phyloP scores from a whole-genome alignment of 2,797 vertebrate genomes.

The Callimico goeldii region DNA sequence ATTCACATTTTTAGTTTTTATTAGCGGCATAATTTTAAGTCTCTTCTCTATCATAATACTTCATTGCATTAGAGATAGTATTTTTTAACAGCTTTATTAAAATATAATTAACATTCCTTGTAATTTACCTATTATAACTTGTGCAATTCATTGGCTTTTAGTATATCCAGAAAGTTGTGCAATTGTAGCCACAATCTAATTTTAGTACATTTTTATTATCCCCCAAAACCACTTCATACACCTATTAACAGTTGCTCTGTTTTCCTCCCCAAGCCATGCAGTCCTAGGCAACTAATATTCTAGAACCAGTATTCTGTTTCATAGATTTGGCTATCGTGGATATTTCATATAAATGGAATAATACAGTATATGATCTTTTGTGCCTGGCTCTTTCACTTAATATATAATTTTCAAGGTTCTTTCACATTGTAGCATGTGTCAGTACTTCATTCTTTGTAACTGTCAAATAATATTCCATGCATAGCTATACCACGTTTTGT shows the following conservation, averaged over 20 bases:
- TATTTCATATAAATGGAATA: neutral
- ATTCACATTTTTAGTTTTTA: neutral
- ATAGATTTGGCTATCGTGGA: neutral
- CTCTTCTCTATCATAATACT: neutral
- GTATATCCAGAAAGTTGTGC: neutral
- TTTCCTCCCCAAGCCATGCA: neutral
- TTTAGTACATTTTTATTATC: neutral
- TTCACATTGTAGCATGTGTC: neutral
- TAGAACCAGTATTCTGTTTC: neutral
- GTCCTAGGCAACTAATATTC: neutral
- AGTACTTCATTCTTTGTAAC: neutral
- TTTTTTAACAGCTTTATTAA: constrained; percentile 6
- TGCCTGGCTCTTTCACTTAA: neutral
- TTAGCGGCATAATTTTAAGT: neutral
- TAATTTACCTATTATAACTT: neutral
- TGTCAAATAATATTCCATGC: neutral
- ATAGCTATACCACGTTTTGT: neutral
- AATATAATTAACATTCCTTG: neutral
- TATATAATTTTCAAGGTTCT: neutral
- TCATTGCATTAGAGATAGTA: neutral
- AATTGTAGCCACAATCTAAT: neutral
- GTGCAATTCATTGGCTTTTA: neutral
- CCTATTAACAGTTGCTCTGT: neutral
- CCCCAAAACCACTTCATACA: neutral
- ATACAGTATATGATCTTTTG: neutral